Conservation (phyloP, 2,888 invertebrate species). For the Athrips mouffetella region DNA sequence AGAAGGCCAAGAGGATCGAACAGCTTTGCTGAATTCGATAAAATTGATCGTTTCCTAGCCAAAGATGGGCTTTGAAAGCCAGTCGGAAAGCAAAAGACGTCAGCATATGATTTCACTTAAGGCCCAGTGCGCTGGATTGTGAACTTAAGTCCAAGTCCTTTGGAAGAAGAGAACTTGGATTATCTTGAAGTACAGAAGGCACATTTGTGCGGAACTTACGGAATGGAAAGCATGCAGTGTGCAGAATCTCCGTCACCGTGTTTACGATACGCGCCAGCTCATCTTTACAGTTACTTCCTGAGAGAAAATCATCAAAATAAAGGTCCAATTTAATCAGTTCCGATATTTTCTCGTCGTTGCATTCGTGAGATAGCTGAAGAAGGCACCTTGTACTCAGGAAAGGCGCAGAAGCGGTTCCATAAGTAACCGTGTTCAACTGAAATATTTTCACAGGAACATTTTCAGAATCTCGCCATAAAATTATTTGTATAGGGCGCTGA, state of each 20-base stretch:
- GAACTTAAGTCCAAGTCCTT: neutral
- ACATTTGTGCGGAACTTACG: neutral
- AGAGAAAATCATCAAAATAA: conserved; percentile 11
- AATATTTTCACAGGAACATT: conserved; percentile 34
- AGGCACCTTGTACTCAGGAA: conserved; percentile 9
- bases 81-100: neutral
- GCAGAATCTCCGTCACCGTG: no score
- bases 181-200: neutral
- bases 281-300: neutral
- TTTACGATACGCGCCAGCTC: no score
- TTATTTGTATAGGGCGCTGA: neutral
- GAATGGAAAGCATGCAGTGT: neutral
- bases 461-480: neutral
- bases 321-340: conserved; percentile 8
- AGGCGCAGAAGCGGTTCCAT: conserved; percentile 15
- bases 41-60: neutral
- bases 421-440: conserved; percentile 23
- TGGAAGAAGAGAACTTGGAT: neutral
- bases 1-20: neutral
- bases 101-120: no score
- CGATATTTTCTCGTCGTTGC: neutral
- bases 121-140: neutral
- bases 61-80: neutral
- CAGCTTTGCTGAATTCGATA: neutral
- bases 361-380: conserved; percentile 4